A percentile compares a stretch with the other conserved stretches of the same genome.
Evolutionary conservation across 1,140 invertebrate genomes (phyloP).

Genomic region (Lepidurus arcticus): DNA sequence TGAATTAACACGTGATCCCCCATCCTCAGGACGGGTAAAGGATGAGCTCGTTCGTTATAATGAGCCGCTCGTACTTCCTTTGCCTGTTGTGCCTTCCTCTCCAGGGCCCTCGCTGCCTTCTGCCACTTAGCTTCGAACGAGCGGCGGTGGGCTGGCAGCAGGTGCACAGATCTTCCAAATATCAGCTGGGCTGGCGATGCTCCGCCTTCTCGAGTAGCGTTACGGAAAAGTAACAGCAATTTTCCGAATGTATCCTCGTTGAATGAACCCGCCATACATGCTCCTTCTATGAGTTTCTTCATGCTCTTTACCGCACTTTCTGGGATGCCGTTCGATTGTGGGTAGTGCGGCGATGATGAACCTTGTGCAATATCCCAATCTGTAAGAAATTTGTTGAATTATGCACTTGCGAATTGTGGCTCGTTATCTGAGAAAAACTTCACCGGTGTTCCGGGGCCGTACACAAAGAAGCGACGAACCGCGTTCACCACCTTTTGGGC

Average conservation of each 20-base stretch:
- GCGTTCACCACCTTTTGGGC: background rate
- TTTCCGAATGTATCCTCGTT: background rate
- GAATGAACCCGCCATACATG: background rate
- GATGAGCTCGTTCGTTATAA: background rate
- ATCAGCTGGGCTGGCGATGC: background rate
- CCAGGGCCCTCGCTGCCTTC: background rate
- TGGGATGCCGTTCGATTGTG: constrained; percentile 30
- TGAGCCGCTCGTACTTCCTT: background rate
- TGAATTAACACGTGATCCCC: background rate
- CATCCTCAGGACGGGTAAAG: too few relatives aligned
- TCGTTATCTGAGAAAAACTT: background rate
- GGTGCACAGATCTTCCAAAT: background rate
- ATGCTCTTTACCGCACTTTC: constrained; percentile 32
- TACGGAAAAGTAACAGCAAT: background rate
- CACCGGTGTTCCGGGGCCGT: background rate
- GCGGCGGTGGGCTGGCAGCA: background rate
- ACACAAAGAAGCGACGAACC: background rate
- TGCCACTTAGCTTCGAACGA: constrained; percentile 24
- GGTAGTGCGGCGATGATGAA: constrained; percentile 30
- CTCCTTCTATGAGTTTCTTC: constrained; percentile 30
- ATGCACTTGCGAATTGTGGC: background rate
- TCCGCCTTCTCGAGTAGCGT: background rate
- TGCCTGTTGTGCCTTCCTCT: background rate
- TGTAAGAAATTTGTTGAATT: background rate
- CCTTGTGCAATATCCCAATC: background rate